phyloP scores from a whole-genome alignment of 30 jellyfish, hydroid and myxozoan genomes.

The Mastigias papua region DNA sequence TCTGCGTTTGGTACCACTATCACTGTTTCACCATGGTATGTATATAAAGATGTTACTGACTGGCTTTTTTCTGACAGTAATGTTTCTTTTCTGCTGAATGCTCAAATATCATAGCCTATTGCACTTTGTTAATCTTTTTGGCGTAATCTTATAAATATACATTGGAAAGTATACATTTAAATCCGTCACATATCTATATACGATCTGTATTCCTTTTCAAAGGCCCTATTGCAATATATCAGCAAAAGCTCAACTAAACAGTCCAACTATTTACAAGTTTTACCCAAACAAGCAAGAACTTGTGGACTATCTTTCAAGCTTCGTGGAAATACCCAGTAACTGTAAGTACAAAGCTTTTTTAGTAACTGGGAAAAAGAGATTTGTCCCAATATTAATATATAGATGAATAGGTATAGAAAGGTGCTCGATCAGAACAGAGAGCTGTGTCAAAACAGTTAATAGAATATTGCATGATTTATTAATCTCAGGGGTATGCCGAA shows the following conservation, averaged over 20 bases:
- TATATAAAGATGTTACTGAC: background rate
- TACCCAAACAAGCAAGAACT: conserved; percentile 55
- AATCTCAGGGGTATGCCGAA: too few species aligned
- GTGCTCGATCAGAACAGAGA: too few species aligned
- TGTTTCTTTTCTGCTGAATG: background rate
- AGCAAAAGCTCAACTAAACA: conserved; percentile 45
- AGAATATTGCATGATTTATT: too few species aligned
- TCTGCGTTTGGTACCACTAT: background rate
- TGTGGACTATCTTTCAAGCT: conserved; percentile 33
- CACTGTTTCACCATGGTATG: conserved; percentile 34
- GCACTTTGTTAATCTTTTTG: too few species aligned
- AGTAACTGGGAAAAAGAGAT: too few species aligned
- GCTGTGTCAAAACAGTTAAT: too few species aligned
- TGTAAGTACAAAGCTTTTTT: conserved; percentile 46
- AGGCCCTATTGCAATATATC: conserved; percentile 75
- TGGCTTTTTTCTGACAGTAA: background rate
- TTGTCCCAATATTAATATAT: too few species aligned
- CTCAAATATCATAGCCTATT: too few species aligned
- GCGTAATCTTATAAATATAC: too few species aligned
- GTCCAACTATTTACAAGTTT: conserved; percentile 25
- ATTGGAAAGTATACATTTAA: too few species aligned
- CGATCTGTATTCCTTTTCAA: background rate
- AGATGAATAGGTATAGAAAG: too few species aligned
- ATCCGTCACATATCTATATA: too few species aligned
- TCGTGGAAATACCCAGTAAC: conserved; percentile 21